Evolutionary conservation across 1,140 invertebrate species (phyloP).

Genomic region (Tyrophagus putrescentiae): DNA sequence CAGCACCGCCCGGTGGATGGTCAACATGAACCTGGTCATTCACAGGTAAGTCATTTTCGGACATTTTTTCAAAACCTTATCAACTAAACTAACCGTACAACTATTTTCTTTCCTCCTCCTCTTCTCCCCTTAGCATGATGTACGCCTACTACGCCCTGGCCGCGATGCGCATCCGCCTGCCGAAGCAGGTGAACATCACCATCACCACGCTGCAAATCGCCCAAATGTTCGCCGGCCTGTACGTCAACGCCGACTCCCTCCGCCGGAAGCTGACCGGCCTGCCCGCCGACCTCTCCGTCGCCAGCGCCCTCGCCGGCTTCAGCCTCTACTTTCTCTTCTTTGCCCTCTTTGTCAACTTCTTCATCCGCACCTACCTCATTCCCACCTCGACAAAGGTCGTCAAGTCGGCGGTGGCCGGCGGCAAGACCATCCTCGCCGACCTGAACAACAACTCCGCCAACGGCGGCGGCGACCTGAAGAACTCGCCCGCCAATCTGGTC

Average conservation of each 20-base stretch:
- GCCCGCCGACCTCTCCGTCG: neutral
- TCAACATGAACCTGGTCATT: conserved; percentile 94
- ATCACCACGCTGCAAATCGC: conserved; percentile 40
- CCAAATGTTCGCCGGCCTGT: conserved; percentile 38
- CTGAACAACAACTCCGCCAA: neutral
- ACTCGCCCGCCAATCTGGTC: too few relatives aligned
- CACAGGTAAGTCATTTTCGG: conserved; percentile 41
- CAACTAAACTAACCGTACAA: too few relatives aligned
- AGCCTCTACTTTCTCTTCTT: conserved; percentile 20
- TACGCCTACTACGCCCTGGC: conserved; percentile 40
- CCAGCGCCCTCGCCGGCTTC: conserved; percentile 5
- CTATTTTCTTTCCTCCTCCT: too few relatives aligned
- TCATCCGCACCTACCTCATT: conserved; percentile 18
- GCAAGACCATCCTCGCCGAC: neutral
- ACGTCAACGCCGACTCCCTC: conserved; percentile 42
- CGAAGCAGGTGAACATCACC: conserved; percentile 36
- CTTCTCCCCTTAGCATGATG: too few relatives aligned
- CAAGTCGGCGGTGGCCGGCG: neutral
- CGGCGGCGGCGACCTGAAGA: neutral
- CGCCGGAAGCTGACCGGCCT: neutral
- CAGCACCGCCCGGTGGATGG: conserved; percentile 61
- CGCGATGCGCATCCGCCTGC: conserved; percentile 36
- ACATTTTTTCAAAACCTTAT: conserved; percentile 41
- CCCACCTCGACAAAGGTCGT: neutral
- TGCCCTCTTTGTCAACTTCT: conserved; percentile 21